These are phyloP conservation scores for Thunnus albacares DNA, from an alignment of 2,797 vertebrate species.

Conservation along the genomic window DNA sequence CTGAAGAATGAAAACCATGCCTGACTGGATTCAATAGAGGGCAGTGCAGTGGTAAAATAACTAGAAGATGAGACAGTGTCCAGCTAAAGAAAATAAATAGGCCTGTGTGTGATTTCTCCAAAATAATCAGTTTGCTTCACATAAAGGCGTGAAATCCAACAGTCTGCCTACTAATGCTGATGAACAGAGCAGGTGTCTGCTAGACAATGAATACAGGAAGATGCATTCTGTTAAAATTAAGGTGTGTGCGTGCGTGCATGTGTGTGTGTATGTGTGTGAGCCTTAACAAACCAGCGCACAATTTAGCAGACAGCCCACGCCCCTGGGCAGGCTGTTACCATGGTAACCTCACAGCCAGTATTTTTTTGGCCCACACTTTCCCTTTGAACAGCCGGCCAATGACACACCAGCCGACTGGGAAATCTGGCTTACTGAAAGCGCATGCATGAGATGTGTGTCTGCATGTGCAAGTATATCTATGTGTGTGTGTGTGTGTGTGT, in stretches of 20 bases:
- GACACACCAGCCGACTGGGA: conserved; percentile 80
- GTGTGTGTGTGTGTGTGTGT: background rate
- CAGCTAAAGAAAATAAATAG: conserved; percentile 49
- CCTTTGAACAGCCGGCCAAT: conserved; percentile 84
- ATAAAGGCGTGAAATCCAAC: conserved; percentile 41
- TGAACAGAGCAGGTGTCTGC: conserved; percentile 59
- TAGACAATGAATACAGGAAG: conserved; percentile 38
- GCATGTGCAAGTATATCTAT: conserved; percentile 1
- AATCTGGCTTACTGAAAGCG: conserved; percentile 74
- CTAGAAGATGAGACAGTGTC: conserved; percentile 44
- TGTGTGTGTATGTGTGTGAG: conserved; percentile 39
- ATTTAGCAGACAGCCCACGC: conserved; percentile 81
- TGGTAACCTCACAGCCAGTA: conserved; percentile 82
- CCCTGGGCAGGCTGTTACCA: conserved; percentile 83
- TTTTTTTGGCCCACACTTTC: conserved; percentile 78
- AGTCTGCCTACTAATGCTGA: conserved; percentile 53
- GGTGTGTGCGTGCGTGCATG: conserved; percentile 36
- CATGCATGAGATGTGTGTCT: conserved; percentile 49
- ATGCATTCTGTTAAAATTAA: conserved; percentile 52
- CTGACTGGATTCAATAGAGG: conserved; percentile 64
- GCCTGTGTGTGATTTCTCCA: conserved; percentile 34
- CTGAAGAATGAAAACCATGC: conserved; percentile 28
- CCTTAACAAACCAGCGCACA: conserved; percentile 75
- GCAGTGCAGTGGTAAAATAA: conserved; percentile 55
- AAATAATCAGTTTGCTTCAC: conserved; percentile 52